phyloP scores from a whole-genome alignment of 2,113 vertebrate species.

The Channa maculata region DNA sequence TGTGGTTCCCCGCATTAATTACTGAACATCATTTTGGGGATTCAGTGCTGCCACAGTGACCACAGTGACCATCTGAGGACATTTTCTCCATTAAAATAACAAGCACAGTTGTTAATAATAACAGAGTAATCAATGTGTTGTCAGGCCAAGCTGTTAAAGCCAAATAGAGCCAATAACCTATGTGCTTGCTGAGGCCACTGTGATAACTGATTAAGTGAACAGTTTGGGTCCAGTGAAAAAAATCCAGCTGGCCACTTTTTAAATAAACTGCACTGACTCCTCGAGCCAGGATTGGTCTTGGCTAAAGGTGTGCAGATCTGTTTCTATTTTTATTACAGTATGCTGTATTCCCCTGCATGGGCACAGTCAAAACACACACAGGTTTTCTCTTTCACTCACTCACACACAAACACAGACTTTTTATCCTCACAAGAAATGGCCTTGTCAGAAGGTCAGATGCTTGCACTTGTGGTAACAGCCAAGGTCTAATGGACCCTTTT shows the following conservation, averaged over 20 bases:
- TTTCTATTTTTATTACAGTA: constrained; percentile 6
- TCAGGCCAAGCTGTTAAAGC: neutral
- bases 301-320: neutral
- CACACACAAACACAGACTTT: constrained; percentile 2
- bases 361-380: neutral
- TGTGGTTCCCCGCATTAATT: neutral
- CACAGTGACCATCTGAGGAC: neutral
- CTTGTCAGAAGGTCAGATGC: constrained; percentile 26
- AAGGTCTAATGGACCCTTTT: constrained; percentile 58
- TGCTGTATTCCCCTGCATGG: constrained; percentile 11
- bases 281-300: neutral
- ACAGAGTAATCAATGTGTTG: constrained; percentile 1
- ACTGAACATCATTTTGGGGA: neutral
- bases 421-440: constrained; percentile 31
- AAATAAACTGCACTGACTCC: constrained; percentile 2
- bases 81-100: neutral
- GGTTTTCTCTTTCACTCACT: neutral
- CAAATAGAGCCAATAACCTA: neutral
- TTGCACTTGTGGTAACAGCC: constrained; percentile 2
- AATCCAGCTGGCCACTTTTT: neutral
- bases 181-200: neutral
- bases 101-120: constrained; percentile 13
- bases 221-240: neutral
- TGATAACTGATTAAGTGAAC: constrained; percentile 25
- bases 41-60: neutral